Percentiles rank a stretch among this genome's conserved stretches.
Conservation (phyloP, 2,888 invertebrate genomes). For the Pterostichus madidus region DNA sequence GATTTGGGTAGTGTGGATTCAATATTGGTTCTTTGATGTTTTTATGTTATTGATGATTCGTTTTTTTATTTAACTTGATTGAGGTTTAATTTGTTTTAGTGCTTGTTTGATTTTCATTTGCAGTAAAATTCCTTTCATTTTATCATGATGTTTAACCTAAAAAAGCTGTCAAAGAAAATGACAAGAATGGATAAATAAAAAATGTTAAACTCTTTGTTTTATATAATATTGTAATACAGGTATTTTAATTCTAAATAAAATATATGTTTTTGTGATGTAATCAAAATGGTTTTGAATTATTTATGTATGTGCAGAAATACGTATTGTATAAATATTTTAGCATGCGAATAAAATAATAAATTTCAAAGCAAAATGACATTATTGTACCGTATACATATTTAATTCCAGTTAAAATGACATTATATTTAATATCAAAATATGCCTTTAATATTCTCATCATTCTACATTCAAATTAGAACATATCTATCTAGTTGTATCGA, state of each 20-base stretch:
- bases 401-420: too few species aligned
- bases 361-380: too few species aligned
- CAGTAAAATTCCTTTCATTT: too few species aligned
- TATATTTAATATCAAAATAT: too few species aligned
- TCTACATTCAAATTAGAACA: too few species aligned
- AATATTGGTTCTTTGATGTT: constrained; percentile 2
- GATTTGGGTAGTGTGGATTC: neutral
- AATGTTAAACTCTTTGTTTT: neutral
- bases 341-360: neutral
- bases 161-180: too few species aligned
- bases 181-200: neutral
- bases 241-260: too few species aligned
- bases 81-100: neutral
- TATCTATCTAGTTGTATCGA: too few species aligned
- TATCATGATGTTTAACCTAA: too few species aligned
- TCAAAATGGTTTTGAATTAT: neutral
- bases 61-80: neutral
- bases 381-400: too few species aligned
- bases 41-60: neutral
- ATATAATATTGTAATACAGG: neutral
- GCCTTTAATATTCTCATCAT: too few species aligned
- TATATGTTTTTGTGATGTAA: too few species aligned
- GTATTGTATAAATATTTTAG: neutral
- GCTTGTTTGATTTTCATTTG: neutral
- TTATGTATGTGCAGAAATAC: neutral